Conservation (phyloP, 2,888 invertebrate species). For the Caradrina clavipalpis region DNA sequence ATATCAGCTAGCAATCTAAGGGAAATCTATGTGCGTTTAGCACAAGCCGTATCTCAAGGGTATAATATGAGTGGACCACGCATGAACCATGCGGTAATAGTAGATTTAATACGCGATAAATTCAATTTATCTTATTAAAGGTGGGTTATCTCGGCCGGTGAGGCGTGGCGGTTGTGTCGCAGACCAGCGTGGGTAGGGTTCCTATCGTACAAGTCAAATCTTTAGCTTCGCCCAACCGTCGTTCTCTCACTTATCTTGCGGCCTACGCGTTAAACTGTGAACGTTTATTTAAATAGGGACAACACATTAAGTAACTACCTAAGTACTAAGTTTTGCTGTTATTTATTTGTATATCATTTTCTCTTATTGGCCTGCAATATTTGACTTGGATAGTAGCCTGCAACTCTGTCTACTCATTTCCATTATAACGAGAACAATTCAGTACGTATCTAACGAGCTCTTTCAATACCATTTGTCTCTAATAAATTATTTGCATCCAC, state of each 20-base stretch:
- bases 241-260: slow-evolving; percentile 62
- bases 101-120: slow-evolving; percentile 81
- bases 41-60: slow-evolving; percentile 69
- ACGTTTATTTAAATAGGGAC: slow-evolving; percentile 60
- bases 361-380: slow-evolving; percentile 10
- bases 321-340: slow-evolving; percentile 49
- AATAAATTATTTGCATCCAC: slow-evolving; percentile 53
- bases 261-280: slow-evolving; percentile 65
- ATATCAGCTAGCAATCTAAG: slow-evolving; percentile 63
- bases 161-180: slow-evolving; percentile 71
- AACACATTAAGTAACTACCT: slow-evolving; percentile 51
- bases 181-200: slow-evolving; percentile 72
- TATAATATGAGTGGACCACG: slow-evolving; percentile 74
- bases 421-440: slow-evolving; percentile 33
- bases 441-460: slow-evolving; percentile 25
- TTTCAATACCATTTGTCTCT: slow-evolving; percentile 47
- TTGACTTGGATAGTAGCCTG: not conserved
- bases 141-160: slow-evolving; percentile 69
- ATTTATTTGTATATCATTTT: slow-evolving; percentile 33
- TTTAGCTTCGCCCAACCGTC: slow-evolving; percentile 54
- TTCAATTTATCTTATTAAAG: slow-evolving; percentile 81
- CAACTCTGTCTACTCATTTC: slow-evolving; percentile 20
- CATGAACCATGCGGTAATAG: slow-evolving; percentile 72
- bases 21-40: slow-evolving; percentile 70
- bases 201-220: slow-evolving; percentile 65